Percentiles rank a stretch among this genome's conserved stretches.
Evolutionary conservation across 2,888 invertebrate species (phyloP).

Genomic region (Sinohyriopsis cumingii): DNA sequence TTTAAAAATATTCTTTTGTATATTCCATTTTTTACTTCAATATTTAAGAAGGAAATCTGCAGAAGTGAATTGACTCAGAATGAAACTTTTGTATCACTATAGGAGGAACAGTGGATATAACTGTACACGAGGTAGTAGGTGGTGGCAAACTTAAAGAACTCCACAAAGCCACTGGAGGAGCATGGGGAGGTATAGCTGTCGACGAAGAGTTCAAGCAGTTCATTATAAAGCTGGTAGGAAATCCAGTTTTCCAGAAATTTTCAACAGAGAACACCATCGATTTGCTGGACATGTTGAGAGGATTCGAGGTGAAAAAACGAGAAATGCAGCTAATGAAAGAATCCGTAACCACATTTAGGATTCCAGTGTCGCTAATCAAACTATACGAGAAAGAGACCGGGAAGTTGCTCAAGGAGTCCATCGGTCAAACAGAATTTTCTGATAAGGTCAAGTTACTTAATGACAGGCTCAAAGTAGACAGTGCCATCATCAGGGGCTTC

Average conservation of each 20-base stretch:
- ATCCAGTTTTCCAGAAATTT: not conserved
- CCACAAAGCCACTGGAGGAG: constrained; percentile 75
- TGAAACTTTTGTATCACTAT: not conserved
- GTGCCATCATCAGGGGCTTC: not conserved
- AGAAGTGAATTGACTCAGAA: too few species aligned
- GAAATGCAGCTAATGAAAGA: not conserved
- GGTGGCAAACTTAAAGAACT: constrained; percentile 73
- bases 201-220: constrained; percentile 10
- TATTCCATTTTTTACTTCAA: too few species aligned
- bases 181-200: constrained; percentile 47
- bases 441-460: not conserved
- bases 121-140: constrained; percentile 73
- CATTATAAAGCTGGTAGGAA: not conserved
- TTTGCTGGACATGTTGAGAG: constrained; percentile 7
- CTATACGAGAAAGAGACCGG: too few species aligned
- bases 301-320: constrained; percentile 10
- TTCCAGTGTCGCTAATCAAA: too few species aligned
- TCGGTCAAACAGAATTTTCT: not conserved
- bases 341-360: not conserved
- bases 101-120: constrained; percentile 76
- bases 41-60: too few species aligned
- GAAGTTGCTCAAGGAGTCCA: too few species aligned
- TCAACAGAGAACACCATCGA: constrained; percentile 3
- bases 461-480: not conserved
- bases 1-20: too few species aligned